Conservation (phyloP, 2,113 vertebrate genomes). For the Mus pahari region DNA sequence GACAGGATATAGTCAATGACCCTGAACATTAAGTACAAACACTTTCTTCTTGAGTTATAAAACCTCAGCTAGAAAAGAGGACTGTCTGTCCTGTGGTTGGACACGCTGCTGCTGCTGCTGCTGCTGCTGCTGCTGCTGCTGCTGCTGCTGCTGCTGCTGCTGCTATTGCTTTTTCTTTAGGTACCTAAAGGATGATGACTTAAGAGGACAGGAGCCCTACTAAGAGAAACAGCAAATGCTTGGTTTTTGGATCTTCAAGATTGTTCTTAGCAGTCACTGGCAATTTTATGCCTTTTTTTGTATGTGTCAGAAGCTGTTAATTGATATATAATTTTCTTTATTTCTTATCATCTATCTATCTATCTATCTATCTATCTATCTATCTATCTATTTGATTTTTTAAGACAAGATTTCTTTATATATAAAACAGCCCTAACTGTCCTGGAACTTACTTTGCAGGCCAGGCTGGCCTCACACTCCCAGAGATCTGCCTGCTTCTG, state of each 20-base stretch:
- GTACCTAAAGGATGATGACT: background rate
- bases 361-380: no score
- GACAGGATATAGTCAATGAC: background rate
- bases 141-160: background rate
- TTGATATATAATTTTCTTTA: background rate
- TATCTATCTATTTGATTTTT: background rate
- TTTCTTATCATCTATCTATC: background rate
- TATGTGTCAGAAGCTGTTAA: background rate
- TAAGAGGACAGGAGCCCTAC: background rate
- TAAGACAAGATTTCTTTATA: background rate
- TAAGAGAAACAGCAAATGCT: background rate
- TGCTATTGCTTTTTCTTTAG: background rate
- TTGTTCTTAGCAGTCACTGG: background rate
- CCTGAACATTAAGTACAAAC: background rate
- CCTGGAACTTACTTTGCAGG: background rate
- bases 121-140: background rate
- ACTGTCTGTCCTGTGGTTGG: accelerated
- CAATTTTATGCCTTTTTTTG: background rate
- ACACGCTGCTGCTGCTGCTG: background rate
- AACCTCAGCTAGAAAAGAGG: background rate
- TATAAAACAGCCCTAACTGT: background rate
- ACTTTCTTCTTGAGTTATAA: background rate
- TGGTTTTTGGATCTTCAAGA: background rate
- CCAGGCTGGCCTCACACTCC: background rate
- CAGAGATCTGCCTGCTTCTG: background rate